Evolutionary conservation across 2,888 invertebrate genomes (phyloP), one percentile per base, ranked within the genome.

Genomic region (Drosophila pullipes): DNA sequence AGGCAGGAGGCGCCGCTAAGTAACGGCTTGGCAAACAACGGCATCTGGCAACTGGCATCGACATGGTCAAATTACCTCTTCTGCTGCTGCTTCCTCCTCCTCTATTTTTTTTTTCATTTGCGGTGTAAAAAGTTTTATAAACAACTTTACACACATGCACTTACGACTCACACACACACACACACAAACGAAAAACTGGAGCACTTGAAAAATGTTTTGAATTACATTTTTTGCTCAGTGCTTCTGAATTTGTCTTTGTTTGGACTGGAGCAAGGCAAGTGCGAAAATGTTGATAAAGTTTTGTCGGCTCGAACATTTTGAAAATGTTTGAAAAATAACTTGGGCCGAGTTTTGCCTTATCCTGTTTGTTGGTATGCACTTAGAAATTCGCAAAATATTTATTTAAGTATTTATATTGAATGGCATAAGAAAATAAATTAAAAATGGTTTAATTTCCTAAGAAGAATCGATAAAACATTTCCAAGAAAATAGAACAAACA

Each of bases 21-120:
- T 90, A 90, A 90, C 85, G 90, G 85, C 89, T 88, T 90, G 90
- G 72, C 75, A 83, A 90, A 86, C 89, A 90, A 89, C 86, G 79
- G 57, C 76, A 55, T 61, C 62, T 60, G 65, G 25, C 60, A 70
- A 73, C 71, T 63, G 72, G 52, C 80, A 68, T 65, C 71, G 75
- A 85, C 87, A 82, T 90, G 86, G 91, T 89, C 91, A 91, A 91
- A 89, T 89, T 90, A 76, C 71, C 71, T 74, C 78, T 72, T 65
- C 70, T 69, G 60, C 63, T 67, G 57, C 18, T 70, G 60, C 64
- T 70, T 28, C 39, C 16, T 63, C 69, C 41, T 62, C 69, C 31
- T 82, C 62, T 61, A 39, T 50, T 49, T 57, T 16, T 35, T 35
- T 61, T 63, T 61, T 65, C 63, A 47, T 77, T 74, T 87, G 82